Evolutionary conservation across 2,113 vertebrate genomes (phyloP).

Genomic region (Tupaia chinensis): DNA sequence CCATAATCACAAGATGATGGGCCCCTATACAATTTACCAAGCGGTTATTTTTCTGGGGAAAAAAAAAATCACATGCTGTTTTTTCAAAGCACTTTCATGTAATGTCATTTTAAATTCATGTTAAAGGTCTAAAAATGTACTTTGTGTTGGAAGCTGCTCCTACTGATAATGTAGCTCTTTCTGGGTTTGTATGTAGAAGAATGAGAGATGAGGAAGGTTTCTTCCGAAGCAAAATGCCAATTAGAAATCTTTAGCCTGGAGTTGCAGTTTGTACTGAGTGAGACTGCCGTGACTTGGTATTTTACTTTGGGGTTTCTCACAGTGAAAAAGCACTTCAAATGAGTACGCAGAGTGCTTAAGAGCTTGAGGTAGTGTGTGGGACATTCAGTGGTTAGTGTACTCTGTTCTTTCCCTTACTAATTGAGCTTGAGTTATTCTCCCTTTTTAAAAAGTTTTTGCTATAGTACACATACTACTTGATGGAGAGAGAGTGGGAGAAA

Average conservation of each 20-base stretch:
- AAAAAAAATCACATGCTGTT: neutral
- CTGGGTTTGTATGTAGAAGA: neutral
- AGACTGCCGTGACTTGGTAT: slow-evolving; percentile 12
- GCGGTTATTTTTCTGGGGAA: neutral
- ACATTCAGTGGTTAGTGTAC: neutral
- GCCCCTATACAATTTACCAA: neutral
- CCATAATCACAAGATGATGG: slow-evolving; percentile 12
- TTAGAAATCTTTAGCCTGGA: neutral
- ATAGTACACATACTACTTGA: too few relatives aligned
- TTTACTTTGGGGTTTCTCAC: slow-evolving; percentile 41
- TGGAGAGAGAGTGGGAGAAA: too few relatives aligned
- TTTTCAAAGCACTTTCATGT: slow-evolving; percentile 13
- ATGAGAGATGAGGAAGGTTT: neutral
- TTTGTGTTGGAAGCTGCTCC: slow-evolving; percentile 19
- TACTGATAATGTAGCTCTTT: neutral
- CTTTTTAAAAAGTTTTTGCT: too few relatives aligned
- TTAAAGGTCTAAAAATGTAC: slow-evolving; percentile 27
- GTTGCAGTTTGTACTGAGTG: slow-evolving; percentile 2
- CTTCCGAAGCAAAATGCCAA: slow-evolving; percentile 40
- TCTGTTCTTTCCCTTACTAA: neutral
- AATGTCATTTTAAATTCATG: slow-evolving; percentile 55
- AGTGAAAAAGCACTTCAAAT: slow-evolving; percentile 14
- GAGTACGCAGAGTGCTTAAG: neutral
- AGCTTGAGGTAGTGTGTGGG: neutral
- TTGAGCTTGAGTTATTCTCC: neutral